These are phyloP conservation scores for Drosophila ogumai DNA, from an alignment of 1,140 invertebrate species.

Conservation along the genomic window DNA sequence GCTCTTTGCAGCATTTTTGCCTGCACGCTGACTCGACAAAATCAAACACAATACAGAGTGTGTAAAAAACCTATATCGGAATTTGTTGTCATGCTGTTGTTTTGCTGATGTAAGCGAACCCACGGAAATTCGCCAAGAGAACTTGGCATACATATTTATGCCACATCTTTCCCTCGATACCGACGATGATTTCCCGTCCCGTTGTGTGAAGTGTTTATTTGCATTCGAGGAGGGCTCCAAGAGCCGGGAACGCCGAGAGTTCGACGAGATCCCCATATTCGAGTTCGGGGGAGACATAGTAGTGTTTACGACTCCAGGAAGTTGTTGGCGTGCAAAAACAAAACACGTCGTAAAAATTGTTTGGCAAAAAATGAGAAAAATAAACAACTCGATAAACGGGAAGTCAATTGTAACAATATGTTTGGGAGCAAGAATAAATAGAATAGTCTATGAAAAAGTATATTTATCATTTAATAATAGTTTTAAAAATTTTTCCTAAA, in stretches of 20 bases:
- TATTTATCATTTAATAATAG: neutral
- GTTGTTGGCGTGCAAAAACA: constrained; percentile 41
- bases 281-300: neutral
- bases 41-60: constrained; percentile 14
- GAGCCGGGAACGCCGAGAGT: constrained; percentile 1
- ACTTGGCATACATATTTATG: constrained; percentile 35
- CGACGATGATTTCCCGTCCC: constrained; percentile 23
- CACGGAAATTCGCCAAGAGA: constrained; percentile 15
- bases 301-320: constrained; percentile 60
- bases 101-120: constrained; percentile 37
- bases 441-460: neutral
- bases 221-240: constrained; percentile 23
- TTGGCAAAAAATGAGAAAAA: constrained; percentile 28
- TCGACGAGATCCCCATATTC: neutral
- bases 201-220: constrained; percentile 65
- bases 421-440: neutral
- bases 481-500: neutral
- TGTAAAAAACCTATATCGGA: constrained; percentile 23
- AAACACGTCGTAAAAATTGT: constrained; percentile 50
- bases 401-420: constrained; percentile 30
- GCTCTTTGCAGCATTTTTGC: constrained; percentile 16
- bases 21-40: constrained; percentile 26
- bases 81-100: constrained; percentile 14
- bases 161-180: constrained; percentile 14
- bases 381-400: constrained; percentile 34